A percentile compares a stretch with the other conserved stretches of the same genome.
Evolutionary conservation across 1,140 invertebrate genomes (phyloP).

Genomic region (Neodiprion fabricii): DNA sequence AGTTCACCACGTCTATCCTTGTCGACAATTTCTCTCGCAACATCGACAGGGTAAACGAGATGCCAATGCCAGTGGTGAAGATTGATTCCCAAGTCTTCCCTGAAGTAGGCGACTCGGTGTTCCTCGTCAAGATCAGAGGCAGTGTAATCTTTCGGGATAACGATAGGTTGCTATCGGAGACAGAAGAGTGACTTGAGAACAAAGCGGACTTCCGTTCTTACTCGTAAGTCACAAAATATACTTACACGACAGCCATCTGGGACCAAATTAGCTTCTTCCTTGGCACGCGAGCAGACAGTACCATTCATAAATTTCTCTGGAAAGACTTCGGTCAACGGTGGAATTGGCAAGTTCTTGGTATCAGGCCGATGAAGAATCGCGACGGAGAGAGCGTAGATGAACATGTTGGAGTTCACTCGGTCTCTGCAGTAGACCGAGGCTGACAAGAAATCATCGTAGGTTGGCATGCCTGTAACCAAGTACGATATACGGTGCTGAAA

Average conservation of each 20-base stretch:
- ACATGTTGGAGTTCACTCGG: constrained; percentile 78
- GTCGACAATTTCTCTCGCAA: constrained; percentile 63
- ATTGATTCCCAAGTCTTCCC: constrained; percentile 68
- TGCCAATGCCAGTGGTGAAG: constrained; percentile 87
- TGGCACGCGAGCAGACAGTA: constrained; percentile 70
- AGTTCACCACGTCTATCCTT: constrained; percentile 78
- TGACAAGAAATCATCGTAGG: constrained; percentile 74
- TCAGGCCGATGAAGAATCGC: constrained; percentile 78
- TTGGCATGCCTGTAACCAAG: constrained; percentile 66
- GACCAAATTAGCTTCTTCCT: constrained; percentile 73
- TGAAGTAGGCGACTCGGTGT: constrained; percentile 70
- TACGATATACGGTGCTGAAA: no score
- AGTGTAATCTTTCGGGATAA: constrained; percentile 76
- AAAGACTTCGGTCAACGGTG: constrained; percentile 74
- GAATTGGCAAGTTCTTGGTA: constrained; percentile 74
- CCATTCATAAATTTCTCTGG: constrained; percentile 82
- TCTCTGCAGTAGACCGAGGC: constrained; percentile 75
- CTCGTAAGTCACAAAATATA: constrained; percentile 5
- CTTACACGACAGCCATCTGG: constrained; percentile 68
- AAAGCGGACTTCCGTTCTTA: background rate
- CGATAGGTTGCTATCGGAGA: constrained; percentile 64
- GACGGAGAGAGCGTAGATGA: constrained; percentile 79
- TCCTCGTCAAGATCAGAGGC: constrained; percentile 77
- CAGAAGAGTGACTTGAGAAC: background rate
- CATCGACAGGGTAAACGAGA: constrained; percentile 77